Percentiles rank a stretch among this genome's conserved stretches.
Evolutionary conservation across 2,113 vertebrate species (phyloP).

Genomic region (Boleophthalmus pectinirostris): DNA sequence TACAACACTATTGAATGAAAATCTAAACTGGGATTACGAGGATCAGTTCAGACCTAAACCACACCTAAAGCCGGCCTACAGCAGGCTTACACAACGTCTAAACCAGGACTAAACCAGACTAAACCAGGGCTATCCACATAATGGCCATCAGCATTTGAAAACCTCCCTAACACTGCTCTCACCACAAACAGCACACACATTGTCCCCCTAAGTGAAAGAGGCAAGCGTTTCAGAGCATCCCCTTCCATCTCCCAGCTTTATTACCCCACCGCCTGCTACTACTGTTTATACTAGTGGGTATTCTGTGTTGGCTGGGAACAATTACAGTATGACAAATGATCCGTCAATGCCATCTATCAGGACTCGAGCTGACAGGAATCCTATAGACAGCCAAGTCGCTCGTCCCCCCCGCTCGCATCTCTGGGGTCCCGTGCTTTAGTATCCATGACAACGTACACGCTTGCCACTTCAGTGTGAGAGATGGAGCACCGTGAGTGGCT

Average conservation of each 20-base stretch:
- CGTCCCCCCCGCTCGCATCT: slow-evolving; percentile 87
- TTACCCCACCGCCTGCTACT: slow-evolving; percentile 88
- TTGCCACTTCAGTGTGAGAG: slow-evolving; percentile 82
- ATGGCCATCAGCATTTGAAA: not conserved
- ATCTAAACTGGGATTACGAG: no score
- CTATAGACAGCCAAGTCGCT: slow-evolving; percentile 95
- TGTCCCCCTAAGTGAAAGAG: slow-evolving; percentile 88
- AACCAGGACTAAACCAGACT: not conserved
- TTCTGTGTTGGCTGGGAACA: slow-evolving; percentile 98
- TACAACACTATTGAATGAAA: no score
- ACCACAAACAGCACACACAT: slow-evolving; percentile 69
- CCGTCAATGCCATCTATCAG: slow-evolving; percentile 99
- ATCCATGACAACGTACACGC: slow-evolving; percentile 89
- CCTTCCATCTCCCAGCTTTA: slow-evolving; percentile 91
- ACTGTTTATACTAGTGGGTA: slow-evolving; percentile 98
- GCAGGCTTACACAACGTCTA: not conserved
- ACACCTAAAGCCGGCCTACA: not conserved
- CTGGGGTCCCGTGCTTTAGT: slow-evolving; percentile 93
- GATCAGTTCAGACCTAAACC: no score
- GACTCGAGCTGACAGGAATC: slow-evolving; percentile 94
- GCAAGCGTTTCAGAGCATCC: slow-evolving; percentile 89
- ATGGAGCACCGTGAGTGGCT: slow-evolving; percentile 72
- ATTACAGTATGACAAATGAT: slow-evolving; percentile 99
- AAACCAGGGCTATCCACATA: not conserved
- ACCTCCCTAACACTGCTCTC: slow-evolving; percentile 10